Evolutionary conservation across 2,888 invertebrate species (phyloP).

Genomic region (Cynaeus angustus): DNA sequence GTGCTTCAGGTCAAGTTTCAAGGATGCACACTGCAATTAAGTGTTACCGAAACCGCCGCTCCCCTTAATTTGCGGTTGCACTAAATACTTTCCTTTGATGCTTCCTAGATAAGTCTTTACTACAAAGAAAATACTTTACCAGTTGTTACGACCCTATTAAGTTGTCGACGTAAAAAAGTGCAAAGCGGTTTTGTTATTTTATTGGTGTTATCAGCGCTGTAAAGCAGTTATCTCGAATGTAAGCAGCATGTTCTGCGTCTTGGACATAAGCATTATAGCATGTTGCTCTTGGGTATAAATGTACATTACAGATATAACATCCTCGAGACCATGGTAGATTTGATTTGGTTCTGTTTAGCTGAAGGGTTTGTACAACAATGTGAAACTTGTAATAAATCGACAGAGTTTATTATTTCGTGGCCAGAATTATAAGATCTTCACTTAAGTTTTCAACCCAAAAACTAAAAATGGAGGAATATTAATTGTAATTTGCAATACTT

Average conservation of each 20-base stretch:
- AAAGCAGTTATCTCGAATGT: not conserved
- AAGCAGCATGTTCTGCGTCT: not conserved
- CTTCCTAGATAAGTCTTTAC: not conserved
- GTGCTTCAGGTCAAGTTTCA: constrained; percentile 16
- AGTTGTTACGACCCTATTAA: constrained; percentile 1
- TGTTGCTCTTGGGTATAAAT: not conserved
- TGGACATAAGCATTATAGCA: not conserved
- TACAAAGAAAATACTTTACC: not conserved
- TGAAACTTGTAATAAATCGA: not conserved
- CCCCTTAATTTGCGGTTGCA: constrained; percentile 16
- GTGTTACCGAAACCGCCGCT: not conserved
- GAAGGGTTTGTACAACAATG: not conserved
- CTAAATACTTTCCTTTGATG: constrained; percentile 17
- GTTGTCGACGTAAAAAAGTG: not conserved
- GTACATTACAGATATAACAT: not conserved
- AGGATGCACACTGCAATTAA: constrained; percentile 23
- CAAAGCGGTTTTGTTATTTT: not conserved
- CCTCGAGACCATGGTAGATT: too few relatives aligned
- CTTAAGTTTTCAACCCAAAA: too few relatives aligned
- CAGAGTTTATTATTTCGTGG: not conserved
- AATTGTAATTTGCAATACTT: too few relatives aligned
- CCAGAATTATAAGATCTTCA: too few relatives aligned
- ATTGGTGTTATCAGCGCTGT: not conserved
- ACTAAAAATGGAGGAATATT: too few relatives aligned
- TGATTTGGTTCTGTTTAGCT: too few relatives aligned